Conservation (phyloP, 2,888 invertebrate genomes). For the Chrysodeixis includens region DNA sequence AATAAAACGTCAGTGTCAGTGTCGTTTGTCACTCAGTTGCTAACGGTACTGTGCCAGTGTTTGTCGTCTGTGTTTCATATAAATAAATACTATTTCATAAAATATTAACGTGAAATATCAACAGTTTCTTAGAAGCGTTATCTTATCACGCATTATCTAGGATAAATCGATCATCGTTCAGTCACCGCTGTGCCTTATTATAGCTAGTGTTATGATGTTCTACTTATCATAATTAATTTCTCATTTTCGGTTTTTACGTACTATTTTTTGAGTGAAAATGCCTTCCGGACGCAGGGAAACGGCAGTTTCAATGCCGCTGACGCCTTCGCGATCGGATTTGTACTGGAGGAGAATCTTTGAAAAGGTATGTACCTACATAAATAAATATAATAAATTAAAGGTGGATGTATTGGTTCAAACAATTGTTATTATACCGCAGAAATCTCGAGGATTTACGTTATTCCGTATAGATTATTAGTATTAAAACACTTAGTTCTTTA, state of each 20-base stretch:
- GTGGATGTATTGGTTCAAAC: neutral
- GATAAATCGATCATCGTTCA: conserved; percentile 72
- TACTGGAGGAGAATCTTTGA: conserved; percentile 87
- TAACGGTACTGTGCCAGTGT: conserved; percentile 63
- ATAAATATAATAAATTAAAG: conserved; percentile 1
- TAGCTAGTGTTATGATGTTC: conserved; percentile 62
- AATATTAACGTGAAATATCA: conserved; percentile 58
- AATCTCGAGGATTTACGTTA: conserved; percentile 9
- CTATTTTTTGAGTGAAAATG: conserved; percentile 73
- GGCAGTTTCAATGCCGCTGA: conserved; percentile 81
- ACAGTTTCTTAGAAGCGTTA: conserved; percentile 61
- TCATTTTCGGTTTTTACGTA: conserved; percentile 58
- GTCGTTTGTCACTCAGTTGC: conserved; percentile 56
- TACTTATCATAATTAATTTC: conserved; percentile 57
- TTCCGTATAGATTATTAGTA: neutral
- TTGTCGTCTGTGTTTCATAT: conserved; percentile 48
- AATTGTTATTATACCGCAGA: conserved; percentile 13
- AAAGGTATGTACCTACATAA: conserved; percentile 73
- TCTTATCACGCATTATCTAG: conserved; percentile 71
- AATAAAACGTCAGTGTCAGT: neutral
- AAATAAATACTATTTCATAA: conserved; percentile 59
- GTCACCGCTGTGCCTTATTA: conserved; percentile 56
- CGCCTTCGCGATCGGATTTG: conserved; percentile 82
- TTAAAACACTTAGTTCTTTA: neutral
- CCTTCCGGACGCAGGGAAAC: conserved; percentile 77